phyloP scores from a whole-genome alignment of 1,140 invertebrate genomes.

The Phymastichus coffea region DNA sequence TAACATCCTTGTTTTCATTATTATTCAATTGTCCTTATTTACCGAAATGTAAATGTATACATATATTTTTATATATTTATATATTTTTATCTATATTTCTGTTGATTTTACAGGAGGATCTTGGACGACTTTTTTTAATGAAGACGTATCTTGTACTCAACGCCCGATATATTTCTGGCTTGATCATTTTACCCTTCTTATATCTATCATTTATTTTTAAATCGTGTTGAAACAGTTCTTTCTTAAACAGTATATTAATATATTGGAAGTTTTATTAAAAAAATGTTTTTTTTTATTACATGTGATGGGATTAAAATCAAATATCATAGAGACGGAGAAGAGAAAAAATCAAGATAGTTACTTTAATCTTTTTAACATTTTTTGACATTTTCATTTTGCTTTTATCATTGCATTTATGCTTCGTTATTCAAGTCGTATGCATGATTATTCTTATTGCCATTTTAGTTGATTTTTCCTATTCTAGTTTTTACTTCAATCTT shows the following conservation, averaged over 20 bases:
- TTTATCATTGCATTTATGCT: too few relatives aligned
- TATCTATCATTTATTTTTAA: too few relatives aligned
- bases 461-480: neutral
- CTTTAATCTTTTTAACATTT: constrained; percentile 8
- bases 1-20: constrained; percentile 13
- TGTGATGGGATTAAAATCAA: too few relatives aligned
- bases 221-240: constrained; percentile 2
- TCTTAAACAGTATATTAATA: neutral
- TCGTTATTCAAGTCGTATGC: neutral
- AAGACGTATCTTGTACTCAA: constrained; percentile 20
- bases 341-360: constrained; percentile 9
- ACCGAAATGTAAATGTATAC: constrained; percentile 33
- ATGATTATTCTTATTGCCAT: neutral
- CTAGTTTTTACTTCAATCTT: neutral
- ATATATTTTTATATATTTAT: constrained; percentile 37
- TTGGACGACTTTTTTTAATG: constrained; percentile 26
- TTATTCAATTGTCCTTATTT: constrained; percentile 45
- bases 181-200: neutral
- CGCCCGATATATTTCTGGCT: neutral
- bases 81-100: constrained; percentile 31
- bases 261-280: neutral
- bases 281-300: too few relatives aligned
- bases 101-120: constrained; percentile 7
- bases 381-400: neutral
- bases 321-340: too few relatives aligned